Percentiles rank a stretch among this genome's conserved stretches.
Conservation (phyloP, 2,113 vertebrate genomes). For the Halichoeres trimaculatus region DNA sequence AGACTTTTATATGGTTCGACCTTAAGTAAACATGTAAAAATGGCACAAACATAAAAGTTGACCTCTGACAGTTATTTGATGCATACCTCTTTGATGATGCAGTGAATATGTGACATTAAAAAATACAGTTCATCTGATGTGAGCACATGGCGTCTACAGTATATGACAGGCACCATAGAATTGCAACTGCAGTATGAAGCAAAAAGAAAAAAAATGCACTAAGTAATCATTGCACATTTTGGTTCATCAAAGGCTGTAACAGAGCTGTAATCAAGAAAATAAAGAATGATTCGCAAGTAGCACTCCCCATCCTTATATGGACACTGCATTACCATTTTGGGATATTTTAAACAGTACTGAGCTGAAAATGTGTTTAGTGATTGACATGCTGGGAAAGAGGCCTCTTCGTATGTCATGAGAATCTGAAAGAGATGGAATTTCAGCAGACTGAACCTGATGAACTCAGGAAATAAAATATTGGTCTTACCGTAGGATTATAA, state of each 20-base stretch:
- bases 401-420: background rate
- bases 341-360: slow-evolving; percentile 5
- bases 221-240: slow-evolving; percentile 16
- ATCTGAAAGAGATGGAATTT: background rate
- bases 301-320: background rate
- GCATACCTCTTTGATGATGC: background rate
- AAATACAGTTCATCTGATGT: slow-evolving; percentile 35
- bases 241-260: slow-evolving; percentile 16
- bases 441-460: background rate
- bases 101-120: slow-evolving; percentile 26
- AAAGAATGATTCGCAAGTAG: slow-evolving; percentile 10
- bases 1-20: slow-evolving; percentile 4
- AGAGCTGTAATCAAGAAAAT: slow-evolving; percentile 7
- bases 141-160: slow-evolving; percentile 14
- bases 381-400: background rate
- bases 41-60: slow-evolving; percentile 5
- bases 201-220: slow-evolving; percentile 5
- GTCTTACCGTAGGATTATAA: background rate
- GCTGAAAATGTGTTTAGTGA: background rate
- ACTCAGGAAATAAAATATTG: background rate
- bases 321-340: background rate
- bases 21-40: background rate
- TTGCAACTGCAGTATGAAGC: slow-evolving; percentile 20
- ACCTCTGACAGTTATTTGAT: slow-evolving; percentile 16
- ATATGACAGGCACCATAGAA: background rate